A percentile compares a stretch with the other conserved stretches of the same genome.
phyloP scores from a whole-genome alignment of 2,113 vertebrate species.

The Bos indicus region DNA sequence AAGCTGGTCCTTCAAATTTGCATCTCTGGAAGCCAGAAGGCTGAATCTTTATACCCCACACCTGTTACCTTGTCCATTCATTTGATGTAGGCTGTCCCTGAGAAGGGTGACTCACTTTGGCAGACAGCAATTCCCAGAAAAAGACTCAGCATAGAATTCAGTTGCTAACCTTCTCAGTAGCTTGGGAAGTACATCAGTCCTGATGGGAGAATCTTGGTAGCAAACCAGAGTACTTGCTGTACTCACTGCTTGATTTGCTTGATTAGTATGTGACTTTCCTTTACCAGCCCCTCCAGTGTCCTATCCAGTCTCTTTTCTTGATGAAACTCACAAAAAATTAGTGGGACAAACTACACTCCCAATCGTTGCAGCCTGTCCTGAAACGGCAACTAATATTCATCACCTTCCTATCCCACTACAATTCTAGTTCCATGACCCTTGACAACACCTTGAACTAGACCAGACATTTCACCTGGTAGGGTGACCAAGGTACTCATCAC shows the following conservation, averaged over 20 bases:
- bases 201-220: background rate
- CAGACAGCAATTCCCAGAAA: background rate
- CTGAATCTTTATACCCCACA: background rate
- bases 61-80: background rate
- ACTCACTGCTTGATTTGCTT: background rate
- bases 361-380: fast-evolving
- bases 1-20: background rate
- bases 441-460: background rate
- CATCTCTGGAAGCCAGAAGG: background rate
- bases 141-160: background rate
- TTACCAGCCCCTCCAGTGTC: background rate
- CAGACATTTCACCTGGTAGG: background rate
- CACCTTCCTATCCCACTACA: background rate
- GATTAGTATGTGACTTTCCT: background rate
- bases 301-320: background rate
- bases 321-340: background rate
- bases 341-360: background rate
- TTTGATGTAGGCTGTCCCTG: background rate
- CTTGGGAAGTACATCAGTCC: background rate
- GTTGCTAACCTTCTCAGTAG: background rate
- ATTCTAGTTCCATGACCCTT: background rate
- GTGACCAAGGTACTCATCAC: background rate
- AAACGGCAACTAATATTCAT: background rate
- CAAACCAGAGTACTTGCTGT: background rate
- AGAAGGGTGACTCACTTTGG: background rate